Conservation (phyloP, 2,888 invertebrate genomes). For the Lithophane ornitopus region DNA sequence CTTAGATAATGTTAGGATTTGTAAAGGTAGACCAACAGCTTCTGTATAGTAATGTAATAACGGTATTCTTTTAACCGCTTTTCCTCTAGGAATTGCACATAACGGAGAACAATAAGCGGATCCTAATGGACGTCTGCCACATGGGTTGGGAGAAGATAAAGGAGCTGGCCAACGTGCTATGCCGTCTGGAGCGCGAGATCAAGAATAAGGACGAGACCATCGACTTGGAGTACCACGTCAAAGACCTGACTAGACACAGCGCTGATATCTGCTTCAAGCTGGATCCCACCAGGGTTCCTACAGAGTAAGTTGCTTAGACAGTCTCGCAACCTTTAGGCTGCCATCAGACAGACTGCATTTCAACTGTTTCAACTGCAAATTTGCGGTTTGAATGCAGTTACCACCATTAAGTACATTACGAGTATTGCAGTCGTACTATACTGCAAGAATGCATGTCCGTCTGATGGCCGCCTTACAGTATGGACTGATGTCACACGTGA, state of each 20-base stretch:
- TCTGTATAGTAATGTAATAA: too few relatives aligned
- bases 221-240: constrained; percentile 93
- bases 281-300: constrained; percentile 94
- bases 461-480: too few relatives aligned
- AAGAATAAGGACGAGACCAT: constrained; percentile 95
- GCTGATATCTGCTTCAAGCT: constrained; percentile 95
- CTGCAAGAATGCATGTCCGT: too few relatives aligned
- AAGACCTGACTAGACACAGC: constrained; percentile 94
- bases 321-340: too few relatives aligned
- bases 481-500: too few relatives aligned
- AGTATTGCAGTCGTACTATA: too few relatives aligned
- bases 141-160: constrained; percentile 95
- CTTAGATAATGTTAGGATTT: too few relatives aligned
- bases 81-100: constrained; percentile 85
- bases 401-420: too few relatives aligned
- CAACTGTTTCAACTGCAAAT: too few relatives aligned
- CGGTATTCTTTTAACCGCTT: not conserved
- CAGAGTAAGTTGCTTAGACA: constrained; percentile 87
- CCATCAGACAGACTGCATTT: too few relatives aligned
- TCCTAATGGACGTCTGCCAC: constrained; percentile 85
- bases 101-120: constrained; percentile 86
- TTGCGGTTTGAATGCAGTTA: too few relatives aligned
- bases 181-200: constrained; percentile 93
- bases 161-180: constrained; percentile 93
- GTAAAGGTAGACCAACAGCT: too few relatives aligned